These are phyloP conservation scores for Callyntrura guangdongensis DNA, from an alignment of 2,888 invertebrate species.

Conservation along the genomic window DNA sequence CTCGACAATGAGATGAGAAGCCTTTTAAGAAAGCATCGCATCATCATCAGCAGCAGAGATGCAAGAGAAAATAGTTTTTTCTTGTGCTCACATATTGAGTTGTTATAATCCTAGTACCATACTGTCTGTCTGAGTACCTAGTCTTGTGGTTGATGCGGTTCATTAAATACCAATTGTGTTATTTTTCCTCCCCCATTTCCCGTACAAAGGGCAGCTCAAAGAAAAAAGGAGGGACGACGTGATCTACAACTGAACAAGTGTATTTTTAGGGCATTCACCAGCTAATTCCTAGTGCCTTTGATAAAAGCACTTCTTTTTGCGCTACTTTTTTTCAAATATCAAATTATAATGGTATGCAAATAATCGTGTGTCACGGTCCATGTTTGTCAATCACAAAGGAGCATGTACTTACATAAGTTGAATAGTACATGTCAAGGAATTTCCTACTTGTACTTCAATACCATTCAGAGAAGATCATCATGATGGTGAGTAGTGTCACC, in stretches of 20 bases:
- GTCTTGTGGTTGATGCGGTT: constrained; percentile 69
- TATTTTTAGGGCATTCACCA: constrained; percentile 74
- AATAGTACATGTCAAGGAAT: not conserved
- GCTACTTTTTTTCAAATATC: constrained; percentile 9
- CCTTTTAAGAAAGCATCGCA: not conserved
- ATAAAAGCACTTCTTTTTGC: constrained; percentile 45
- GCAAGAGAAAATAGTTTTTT: not conserved
- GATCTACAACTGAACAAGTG: constrained; percentile 41
- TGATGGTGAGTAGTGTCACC: not conserved
- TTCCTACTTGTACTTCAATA: too few species aligned
- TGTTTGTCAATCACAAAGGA: not conserved
- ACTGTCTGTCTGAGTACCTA: too few species aligned
- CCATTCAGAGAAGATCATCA: not conserved
- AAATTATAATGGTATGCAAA: constrained; percentile 66
- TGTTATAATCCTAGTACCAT: not conserved
- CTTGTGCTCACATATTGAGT: not conserved
- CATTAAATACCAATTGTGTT: constrained; percentile 76
- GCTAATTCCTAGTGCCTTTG: constrained; percentile 58
- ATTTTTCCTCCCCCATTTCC: constrained; percentile 53
- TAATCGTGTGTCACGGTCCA: constrained; percentile 79
- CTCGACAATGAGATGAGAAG: not conserved
- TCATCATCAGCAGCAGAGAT: not conserved
- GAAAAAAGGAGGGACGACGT: constrained; percentile 52
- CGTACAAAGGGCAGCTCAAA: constrained; percentile 22
- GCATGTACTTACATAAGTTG: not conserved